Percentiles rank a stretch among this genome's conserved stretches.
These are phyloP conservation scores for Drosophila elegans DNA, from an alignment of 1,140 invertebrate genomes.

Conservation along the genomic window DNA sequence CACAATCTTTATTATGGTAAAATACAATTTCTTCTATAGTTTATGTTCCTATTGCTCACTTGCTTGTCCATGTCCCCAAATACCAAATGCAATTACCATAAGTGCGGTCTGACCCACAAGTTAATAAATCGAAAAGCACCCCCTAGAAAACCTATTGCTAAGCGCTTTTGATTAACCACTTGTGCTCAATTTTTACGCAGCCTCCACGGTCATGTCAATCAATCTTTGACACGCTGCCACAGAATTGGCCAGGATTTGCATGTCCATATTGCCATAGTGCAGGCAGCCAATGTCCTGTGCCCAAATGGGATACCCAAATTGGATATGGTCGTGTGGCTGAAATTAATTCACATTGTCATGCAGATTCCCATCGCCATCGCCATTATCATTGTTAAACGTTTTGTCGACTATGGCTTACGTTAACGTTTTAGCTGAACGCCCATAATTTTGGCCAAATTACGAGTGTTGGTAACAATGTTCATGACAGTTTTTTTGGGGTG, in stretches of 20 bases:
- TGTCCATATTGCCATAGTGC: background rate
- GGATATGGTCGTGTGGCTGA: slow-evolving; percentile 4
- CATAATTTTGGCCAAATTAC: slow-evolving; percentile 9
- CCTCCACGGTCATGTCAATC: slow-evolving; percentile 37
- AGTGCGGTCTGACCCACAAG: slow-evolving; percentile 1
- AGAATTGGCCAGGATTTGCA: slow-evolving; percentile 12
- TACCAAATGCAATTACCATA: slow-evolving; percentile 13
- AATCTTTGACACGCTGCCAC: slow-evolving; percentile 34
- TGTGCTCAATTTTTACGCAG: slow-evolving; percentile 32
- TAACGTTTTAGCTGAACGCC: slow-evolving; percentile 5
- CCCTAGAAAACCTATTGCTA: slow-evolving; percentile 8
- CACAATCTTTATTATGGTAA: too few relatives aligned
- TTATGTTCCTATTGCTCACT: too few relatives aligned
- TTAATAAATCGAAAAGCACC: slow-evolving; percentile 25
- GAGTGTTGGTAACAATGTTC: slow-evolving; percentile 30
- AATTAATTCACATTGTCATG: slow-evolving; percentile 55
- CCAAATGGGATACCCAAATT: slow-evolving; percentile 1
- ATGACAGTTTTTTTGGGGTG: background rate
- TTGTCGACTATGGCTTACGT: background rate
- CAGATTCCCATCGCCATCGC: slow-evolving; percentile 22
- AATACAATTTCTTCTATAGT: too few relatives aligned
- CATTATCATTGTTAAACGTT: slow-evolving; percentile 30
- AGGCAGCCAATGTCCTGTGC: background rate
- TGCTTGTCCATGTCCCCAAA: background rate
- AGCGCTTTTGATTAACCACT: slow-evolving; percentile 42